Evolutionary conservation across 2,888 invertebrate species (phyloP).

Genomic region (Tetranychus truncatus): DNA sequence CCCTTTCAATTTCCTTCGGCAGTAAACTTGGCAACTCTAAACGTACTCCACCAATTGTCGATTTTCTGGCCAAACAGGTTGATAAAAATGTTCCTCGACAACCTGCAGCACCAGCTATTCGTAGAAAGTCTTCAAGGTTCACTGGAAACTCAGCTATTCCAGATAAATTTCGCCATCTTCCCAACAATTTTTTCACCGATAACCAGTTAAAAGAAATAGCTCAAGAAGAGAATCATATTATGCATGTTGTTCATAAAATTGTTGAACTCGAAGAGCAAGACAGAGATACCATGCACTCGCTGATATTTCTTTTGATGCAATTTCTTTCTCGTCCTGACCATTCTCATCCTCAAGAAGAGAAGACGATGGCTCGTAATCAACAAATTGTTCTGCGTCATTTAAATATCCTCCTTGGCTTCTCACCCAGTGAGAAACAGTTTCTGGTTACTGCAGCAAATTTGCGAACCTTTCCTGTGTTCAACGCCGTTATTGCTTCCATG

Average conservation of each 20-base stretch:
- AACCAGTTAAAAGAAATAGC: conserved; percentile 43
- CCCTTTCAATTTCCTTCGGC: conserved; percentile 57
- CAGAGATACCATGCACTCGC: conserved; percentile 77
- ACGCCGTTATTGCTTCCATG: conserved; percentile 78
- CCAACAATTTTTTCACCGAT: conserved; percentile 32
- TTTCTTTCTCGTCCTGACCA: conserved; percentile 66
- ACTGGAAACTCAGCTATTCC: conserved; percentile 23
- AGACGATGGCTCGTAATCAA: conserved; percentile 55
- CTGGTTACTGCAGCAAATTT: conserved; percentile 70
- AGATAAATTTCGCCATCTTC: conserved; percentile 28
- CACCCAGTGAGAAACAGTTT: conserved; percentile 70
- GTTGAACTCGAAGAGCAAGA: conserved; percentile 78
- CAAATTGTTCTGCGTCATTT: conserved; percentile 74
- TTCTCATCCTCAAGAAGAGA: conserved; percentile 72
- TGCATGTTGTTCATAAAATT: conserved; percentile 62
- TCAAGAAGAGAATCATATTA: conserved; percentile 58
- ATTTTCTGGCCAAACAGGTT: neutral
- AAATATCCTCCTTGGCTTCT: conserved; percentile 78
- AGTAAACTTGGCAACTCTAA: conserved; percentile 85
- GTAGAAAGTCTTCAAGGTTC: conserved; percentile 75
- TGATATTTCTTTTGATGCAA: conserved; percentile 85
- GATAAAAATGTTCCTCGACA: neutral
- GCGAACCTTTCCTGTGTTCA: conserved; percentile 80
- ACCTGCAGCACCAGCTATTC: conserved; percentile 85
- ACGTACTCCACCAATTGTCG: conserved; percentile 59